Evolutionary conservation across 2,113 vertebrate genomes (phyloP).

Genomic region (Microtus oregoni): DNA sequence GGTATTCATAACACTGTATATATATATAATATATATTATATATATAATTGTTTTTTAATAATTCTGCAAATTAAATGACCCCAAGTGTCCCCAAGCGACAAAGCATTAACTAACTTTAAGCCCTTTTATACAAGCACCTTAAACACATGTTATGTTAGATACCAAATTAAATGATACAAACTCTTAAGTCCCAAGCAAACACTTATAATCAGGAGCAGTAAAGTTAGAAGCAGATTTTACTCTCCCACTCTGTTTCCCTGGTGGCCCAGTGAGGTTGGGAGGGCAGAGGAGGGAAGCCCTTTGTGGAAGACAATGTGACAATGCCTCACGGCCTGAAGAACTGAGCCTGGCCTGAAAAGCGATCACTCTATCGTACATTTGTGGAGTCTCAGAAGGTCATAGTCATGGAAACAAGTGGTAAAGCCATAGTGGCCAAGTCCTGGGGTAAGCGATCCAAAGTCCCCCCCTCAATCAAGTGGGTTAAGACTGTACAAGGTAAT

Average conservation of each 20-base stretch:
- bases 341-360: neutral
- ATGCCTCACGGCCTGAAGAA: neutral
- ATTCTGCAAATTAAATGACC: neutral
- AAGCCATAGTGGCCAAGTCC: neutral
- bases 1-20: neutral
- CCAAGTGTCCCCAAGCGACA: neutral
- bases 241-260: neutral
- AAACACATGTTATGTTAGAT: neutral
- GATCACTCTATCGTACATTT: neutral
- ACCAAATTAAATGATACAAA: slow-evolving; percentile 4
- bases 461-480: neutral
- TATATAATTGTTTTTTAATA: neutral
- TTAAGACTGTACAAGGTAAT: neutral
- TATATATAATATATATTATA: neutral
- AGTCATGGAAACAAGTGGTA: neutral
- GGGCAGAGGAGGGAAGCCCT: neutral
- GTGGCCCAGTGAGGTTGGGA: neutral
- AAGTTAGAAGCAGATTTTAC: neutral
- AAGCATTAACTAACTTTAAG: neutral
- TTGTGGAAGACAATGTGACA: neutral
- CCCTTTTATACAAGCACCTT: neutral
- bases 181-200: neutral
- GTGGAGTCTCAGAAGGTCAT: neutral
- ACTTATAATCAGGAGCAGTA: neutral
- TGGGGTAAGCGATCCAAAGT: neutral